These are phyloP conservation scores for Coturnix japonica DNA, from an alignment of 2,113 vertebrate species.

Conservation along the genomic window DNA sequence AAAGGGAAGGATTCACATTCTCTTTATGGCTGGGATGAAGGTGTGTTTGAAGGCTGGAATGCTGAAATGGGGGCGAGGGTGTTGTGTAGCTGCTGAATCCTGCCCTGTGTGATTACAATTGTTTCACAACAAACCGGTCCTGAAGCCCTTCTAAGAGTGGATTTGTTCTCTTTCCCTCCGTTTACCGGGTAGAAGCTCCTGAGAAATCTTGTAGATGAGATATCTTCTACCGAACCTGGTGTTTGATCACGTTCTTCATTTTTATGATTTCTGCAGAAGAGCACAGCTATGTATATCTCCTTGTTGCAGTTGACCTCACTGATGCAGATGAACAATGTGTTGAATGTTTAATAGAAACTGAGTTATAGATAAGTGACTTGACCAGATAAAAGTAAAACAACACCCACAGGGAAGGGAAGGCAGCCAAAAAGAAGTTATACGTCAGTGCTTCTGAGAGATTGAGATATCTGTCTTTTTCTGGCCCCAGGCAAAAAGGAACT, in stretches of 20 bases:
- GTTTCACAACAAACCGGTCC: not conserved
- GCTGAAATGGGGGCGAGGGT: not conserved
- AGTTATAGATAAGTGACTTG: not conserved
- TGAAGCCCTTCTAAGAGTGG: not conserved
- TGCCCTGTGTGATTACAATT: not conserved
- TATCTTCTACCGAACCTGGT: not conserved
- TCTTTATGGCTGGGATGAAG: rapidly evolving
- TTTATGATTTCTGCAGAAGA: not conserved
- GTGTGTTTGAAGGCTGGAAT: not conserved
- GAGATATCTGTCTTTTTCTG: not conserved
- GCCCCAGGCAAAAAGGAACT: not conserved
- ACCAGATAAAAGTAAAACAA: slow-evolving; percentile 10
- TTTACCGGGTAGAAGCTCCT: not conserved
- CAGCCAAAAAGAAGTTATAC: slow-evolving; percentile 15
- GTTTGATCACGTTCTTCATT: not conserved
- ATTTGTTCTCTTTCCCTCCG: not conserved
- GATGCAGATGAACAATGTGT: not conserved
- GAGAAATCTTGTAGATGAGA: not conserved
- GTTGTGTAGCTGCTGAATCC: not conserved
- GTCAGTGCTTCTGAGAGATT: slow-evolving; percentile 3
- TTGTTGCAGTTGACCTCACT: not conserved
- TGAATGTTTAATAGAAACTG: slow-evolving; percentile 13
- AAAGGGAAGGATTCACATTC: not conserved
- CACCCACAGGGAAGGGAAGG: not conserved
- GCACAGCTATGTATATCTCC: not conserved